Evolutionary conservation across 2,797 vertebrate genomes (phyloP).

Genomic region (Acipenser oxyrinchus): DNA sequence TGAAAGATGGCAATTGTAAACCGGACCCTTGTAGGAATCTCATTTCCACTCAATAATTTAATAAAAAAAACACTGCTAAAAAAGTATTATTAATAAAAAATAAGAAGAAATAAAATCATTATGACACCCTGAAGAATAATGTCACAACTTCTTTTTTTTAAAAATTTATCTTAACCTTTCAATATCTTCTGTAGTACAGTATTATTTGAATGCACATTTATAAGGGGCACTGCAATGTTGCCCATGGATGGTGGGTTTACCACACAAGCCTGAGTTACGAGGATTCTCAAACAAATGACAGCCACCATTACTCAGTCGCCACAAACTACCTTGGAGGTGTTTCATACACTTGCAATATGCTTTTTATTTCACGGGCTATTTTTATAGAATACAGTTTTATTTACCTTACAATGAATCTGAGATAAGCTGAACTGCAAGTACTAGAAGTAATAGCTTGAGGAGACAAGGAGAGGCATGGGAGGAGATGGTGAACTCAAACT

Average conservation of each 20-base stretch:
- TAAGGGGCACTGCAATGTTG: background rate
- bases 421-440: conserved; percentile 2
- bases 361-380: conserved; percentile 3
- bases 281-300: background rate
- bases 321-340: background rate
- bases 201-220: background rate
- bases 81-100: conserved; percentile 4
- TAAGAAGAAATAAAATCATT: background rate
- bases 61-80: conserved; percentile 6
- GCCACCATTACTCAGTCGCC: conserved; percentile 1
- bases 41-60: conserved; percentile 5
- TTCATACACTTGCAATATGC: conserved; percentile 3
- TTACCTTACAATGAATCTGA: conserved; percentile 5
- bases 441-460: background rate
- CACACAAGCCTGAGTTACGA: conserved; percentile 1
- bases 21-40: background rate
- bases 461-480: background rate
- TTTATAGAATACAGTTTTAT: conserved; percentile 1
- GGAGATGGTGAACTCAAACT: background rate
- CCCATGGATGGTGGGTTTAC: conserved; percentile 3
- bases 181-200: background rate
- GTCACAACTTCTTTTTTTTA: background rate
- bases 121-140: background rate
- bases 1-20: conserved; percentile 1
- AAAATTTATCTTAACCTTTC: background rate